Evolutionary conservation across 2,888 invertebrate genomes (phyloP).

Genomic region (Epirrhoe tristata): DNA sequence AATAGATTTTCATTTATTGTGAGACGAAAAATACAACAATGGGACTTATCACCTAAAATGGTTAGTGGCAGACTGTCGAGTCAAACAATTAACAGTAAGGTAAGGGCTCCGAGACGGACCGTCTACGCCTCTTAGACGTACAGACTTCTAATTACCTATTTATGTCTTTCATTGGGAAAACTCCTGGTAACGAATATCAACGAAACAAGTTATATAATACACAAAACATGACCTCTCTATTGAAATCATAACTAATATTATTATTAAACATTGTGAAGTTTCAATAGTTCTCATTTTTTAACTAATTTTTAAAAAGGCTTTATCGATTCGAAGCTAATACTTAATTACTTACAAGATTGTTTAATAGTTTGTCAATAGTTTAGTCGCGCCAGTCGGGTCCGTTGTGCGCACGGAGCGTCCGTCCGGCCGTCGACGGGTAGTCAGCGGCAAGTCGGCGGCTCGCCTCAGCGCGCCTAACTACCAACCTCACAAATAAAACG

Average conservation of each 20-base stretch:
- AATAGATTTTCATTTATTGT: slow-evolving; percentile 86
- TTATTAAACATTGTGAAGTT: slow-evolving; percentile 80
- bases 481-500: slow-evolving; percentile 77
- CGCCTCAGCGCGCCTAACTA: slow-evolving; percentile 46
- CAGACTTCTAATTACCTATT: slow-evolving; percentile 69
- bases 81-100: slow-evolving; percentile 76
- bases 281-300: slow-evolving; percentile 80
- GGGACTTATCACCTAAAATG: slow-evolving; percentile 85
- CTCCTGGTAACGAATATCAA: slow-evolving; percentile 81
- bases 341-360: slow-evolving; percentile 85
- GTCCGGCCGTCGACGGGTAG: slow-evolving; percentile 30
- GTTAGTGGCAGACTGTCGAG: slow-evolving; percentile 84
- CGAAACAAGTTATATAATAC: slow-evolving; percentile 73
- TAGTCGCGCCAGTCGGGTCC: slow-evolving; percentile 62
- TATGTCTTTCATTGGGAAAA: slow-evolving; percentile 84
- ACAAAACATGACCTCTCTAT: slow-evolving; percentile 80
- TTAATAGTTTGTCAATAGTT: slow-evolving; percentile 76
- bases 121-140: slow-evolving; percentile 46
- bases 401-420: slow-evolving; percentile 32
- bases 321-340: slow-evolving; percentile 85
- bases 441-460: slow-evolving; percentile 34
- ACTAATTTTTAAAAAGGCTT: slow-evolving; percentile 83
- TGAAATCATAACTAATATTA: slow-evolving; percentile 80
- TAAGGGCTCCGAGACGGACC: slow-evolving; percentile 48
- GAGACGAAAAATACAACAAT: slow-evolving; percentile 86